Evolutionary conservation across 2,888 invertebrate species (phyloP).

Genomic region (Ypsolopha scabrella): DNA sequence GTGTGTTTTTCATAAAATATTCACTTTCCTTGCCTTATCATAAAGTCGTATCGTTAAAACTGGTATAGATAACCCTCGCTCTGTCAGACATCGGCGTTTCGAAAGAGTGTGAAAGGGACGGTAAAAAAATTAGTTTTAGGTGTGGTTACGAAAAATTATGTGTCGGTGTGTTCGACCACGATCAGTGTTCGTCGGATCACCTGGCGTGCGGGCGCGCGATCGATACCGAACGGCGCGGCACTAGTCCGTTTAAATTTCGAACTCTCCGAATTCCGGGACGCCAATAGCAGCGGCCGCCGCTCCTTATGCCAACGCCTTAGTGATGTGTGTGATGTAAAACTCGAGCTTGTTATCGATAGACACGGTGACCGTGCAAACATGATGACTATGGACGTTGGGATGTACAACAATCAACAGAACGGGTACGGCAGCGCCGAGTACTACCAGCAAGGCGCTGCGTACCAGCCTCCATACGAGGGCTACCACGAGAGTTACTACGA

Average conservation of each 20-base stretch:
- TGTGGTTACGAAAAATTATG: conserved; percentile 49
- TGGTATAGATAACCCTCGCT: conserved; percentile 33
- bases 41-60: not conserved
- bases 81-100: conserved; percentile 19
- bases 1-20: conserved; percentile 23
- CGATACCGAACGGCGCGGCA: conserved; percentile 29
- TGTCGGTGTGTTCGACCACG: conserved; percentile 24
- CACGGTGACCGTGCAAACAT: conserved; percentile 59
- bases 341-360: conserved; percentile 37
- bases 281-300: conserved; percentile 5
- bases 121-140: conserved; percentile 16
- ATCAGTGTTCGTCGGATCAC: conserved; percentile 52
- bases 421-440: conserved; percentile 62
- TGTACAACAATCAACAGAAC: conserved; percentile 78
- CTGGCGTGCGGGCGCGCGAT: conserved; percentile 53
- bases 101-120: conserved; percentile 38
- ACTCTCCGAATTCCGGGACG: conserved; percentile 31
- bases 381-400: conserved; percentile 88
- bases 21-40: conserved; percentile 25
- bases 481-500: conserved; percentile 62
- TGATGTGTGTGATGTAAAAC: conserved; percentile 50
- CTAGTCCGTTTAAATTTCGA: conserved; percentile 24
- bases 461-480: conserved; percentile 54
- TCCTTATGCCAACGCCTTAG: conserved; percentile 19
- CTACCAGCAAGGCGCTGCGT: conserved; percentile 61